Evolutionary conservation across 2,888 invertebrate genomes (phyloP).

Genomic region (Xanthia togata): DNA sequence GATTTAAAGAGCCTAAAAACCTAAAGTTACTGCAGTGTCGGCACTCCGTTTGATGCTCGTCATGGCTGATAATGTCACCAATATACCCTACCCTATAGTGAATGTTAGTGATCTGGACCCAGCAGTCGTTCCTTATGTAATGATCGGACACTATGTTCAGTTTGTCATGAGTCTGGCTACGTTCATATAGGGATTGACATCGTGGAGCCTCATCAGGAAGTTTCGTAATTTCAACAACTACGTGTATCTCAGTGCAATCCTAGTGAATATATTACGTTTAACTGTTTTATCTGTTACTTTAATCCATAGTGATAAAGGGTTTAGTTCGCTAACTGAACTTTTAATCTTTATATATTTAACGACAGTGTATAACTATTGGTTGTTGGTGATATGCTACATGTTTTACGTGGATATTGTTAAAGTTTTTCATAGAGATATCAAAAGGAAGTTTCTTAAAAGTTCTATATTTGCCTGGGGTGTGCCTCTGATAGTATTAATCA

Average conservation of each 20-base stretch:
- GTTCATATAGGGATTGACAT: neutral
- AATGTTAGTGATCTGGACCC: neutral
- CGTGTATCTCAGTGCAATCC: neutral
- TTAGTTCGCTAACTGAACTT: neutral
- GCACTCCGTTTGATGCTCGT: neutral
- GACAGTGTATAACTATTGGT: constrained; percentile 1
- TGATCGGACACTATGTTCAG: neutral
- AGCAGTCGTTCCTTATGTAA: neutral
- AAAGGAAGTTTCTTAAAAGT: neutral
- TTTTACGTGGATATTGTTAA: neutral
- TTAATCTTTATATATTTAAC: neutral
- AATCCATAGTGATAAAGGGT: neutral
- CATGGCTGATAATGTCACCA: neutral
- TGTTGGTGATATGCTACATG: neutral
- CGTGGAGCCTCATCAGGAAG: neutral
- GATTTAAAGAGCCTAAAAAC: neutral
- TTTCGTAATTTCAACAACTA: neutral
- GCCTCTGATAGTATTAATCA: neutral
- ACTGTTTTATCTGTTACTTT: neutral
- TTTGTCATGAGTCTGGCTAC: neutral
- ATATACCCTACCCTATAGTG: neutral
- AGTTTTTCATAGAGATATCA: constrained; percentile 1
- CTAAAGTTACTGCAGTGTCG: neutral
- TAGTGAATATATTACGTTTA: neutral
- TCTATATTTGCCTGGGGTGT: neutral